Evolutionary conservation across 2,113 vertebrate species (phyloP), one percentile per base, ranked within the genome.

Genomic region (Centropus bengalensis): DNA sequence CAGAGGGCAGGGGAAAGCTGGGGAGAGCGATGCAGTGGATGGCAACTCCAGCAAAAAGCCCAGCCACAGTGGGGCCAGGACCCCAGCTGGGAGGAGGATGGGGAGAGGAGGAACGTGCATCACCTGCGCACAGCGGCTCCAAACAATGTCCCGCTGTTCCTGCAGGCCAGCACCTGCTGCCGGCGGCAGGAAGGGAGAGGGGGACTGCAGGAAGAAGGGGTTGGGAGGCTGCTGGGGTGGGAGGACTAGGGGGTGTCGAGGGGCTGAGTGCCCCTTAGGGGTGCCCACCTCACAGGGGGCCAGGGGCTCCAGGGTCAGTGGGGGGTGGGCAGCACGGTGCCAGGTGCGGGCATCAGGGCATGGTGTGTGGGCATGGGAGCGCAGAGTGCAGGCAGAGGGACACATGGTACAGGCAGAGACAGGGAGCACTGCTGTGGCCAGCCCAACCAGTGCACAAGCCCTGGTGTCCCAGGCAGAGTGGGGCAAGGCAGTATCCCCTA

Each of bases 61-160:
- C 6, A 4, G 58, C 30, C 2, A 3, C 33, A 44, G 0, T 81
- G n/a, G 49, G 59, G 47, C 47, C 18, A 26, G 69, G 82, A 84
- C 12, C 20, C 15, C 38, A 32, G 68, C 26, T 9, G 8, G 28
- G 49, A 68, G 66, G 84, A 89, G 63, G 64, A 40, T 28, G 32
- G 51, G 32, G 44, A 62, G 66, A 16, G 42, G 30, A 1, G 12
- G 40, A n/a, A 51, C 91, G 77, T 12, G 47, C 40, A 81, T 67
- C 93, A 97, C 92, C 95, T 94, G 91, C 92, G 63, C 82, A 28
- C 8, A 0, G 75, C 33, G 2, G 69, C 59, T 33, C 67, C 6
- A 4, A 75, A 94, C 89, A 96, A 96, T 91, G 67, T 66, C 12
- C 66, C 59, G 87, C 91, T 96, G 94, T 96, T 93, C 74, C 70